phyloP scores from a whole-genome alignment of 2,797 vertebrate genomes.

The Phrynocephalus guinanensis region DNA sequence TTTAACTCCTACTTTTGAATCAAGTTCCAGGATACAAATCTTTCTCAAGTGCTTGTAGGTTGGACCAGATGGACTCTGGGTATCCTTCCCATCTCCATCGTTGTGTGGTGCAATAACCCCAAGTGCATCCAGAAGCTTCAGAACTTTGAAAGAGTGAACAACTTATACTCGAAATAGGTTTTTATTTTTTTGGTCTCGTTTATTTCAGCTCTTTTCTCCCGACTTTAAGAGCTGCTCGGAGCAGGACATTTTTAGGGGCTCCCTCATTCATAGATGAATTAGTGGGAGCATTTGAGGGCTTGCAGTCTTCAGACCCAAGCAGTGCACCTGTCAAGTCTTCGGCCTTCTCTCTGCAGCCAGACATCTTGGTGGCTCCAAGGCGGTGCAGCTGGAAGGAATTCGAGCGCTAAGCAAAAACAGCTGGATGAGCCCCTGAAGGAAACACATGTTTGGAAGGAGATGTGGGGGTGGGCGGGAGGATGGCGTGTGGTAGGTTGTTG shows the following conservation, averaged over 20 bases:
- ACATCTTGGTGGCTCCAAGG: background rate
- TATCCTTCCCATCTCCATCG: no score
- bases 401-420: slow-evolving; percentile 5
- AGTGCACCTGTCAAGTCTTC: background rate
- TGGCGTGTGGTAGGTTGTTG: no score
- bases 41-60: background rate
- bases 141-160: background rate
- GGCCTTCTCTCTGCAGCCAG: no score
- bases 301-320: background rate
- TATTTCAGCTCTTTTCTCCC: background rate
- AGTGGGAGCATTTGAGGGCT: no score
- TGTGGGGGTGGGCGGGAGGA: background rate
- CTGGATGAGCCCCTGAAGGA: background rate
- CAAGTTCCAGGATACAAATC: background rate
- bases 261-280: background rate
- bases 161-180: background rate
- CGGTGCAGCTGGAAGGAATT: slow-evolving; percentile 36
- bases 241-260: background rate
- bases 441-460: background rate
- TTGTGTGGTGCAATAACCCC: no score
- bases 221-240: background rate
- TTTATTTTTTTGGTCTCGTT: background rate
- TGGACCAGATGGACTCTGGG: no score
- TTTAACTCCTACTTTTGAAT: background rate
- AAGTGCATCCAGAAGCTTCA: background rate